These are phyloP conservation scores for Galagoides demidoff DNA, from an alignment of 2,797 vertebrate genomes.

Conservation along the genomic window DNA sequence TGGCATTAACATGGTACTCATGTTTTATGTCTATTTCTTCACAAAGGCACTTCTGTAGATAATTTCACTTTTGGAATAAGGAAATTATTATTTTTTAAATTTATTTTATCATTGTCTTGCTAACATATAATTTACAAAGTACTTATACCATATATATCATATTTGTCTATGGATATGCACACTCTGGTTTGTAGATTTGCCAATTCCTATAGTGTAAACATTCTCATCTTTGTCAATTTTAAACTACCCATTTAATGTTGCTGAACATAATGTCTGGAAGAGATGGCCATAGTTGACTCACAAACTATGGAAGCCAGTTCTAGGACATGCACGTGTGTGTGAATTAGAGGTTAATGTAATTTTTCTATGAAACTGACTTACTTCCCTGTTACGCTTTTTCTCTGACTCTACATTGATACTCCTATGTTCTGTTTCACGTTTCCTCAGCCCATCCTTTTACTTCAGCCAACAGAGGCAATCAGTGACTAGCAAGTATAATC, in stretches of 20 bases:
- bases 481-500: neutral
- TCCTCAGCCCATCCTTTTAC: neutral
- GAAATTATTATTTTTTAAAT: neutral
- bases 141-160: neutral
- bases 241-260: neutral
- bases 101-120: neutral
- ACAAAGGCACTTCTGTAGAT: neutral
- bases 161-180: neutral
- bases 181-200: neutral
- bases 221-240: neutral
- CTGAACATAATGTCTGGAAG: neutral
- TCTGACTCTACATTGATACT: too few relatives aligned
- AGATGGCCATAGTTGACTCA: neutral
- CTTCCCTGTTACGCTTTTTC: neutral
- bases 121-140: neutral
- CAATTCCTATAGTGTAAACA: neutral
- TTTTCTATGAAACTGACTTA: neutral
- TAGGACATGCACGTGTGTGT: accelerated
- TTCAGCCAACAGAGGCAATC: neutral
- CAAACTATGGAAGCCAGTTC: neutral
- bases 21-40: neutral
- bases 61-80: neutral
- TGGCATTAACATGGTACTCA: neutral
- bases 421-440: neutral
- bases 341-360: neutral